Percentiles rank a stretch among this genome's conserved stretches.
phyloP scores from a whole-genome alignment of 1,140 invertebrate species.

The Plectrocnemia conspersa region DNA sequence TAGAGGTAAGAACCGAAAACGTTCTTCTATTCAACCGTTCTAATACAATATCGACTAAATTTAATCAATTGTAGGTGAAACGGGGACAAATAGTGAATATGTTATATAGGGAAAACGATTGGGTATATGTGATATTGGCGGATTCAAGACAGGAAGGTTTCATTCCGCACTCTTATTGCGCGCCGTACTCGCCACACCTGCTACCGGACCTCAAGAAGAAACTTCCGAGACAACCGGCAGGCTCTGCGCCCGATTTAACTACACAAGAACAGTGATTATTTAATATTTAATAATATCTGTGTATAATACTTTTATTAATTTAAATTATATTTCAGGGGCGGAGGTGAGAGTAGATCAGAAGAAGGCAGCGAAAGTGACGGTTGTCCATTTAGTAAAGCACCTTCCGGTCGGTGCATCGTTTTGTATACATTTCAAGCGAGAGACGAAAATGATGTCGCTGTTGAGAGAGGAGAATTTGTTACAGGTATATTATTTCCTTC shows the following conservation, averaged over 20 bases:
- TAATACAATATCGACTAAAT: conserved; percentile 4
- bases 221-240: conserved; percentile 61
- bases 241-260: conserved; percentile 50
- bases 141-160: conserved; percentile 87
- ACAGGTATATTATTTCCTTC: conserved; percentile 50
- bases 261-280: conserved; percentile 49
- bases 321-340: conserved; percentile 36
- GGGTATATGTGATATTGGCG: conserved; percentile 91
- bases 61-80: conserved; percentile 52
- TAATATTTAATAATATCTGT: neutral
- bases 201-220: conserved; percentile 81
- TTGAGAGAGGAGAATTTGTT: conserved; percentile 90
- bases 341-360: conserved; percentile 55
- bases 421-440: conserved; percentile 88
- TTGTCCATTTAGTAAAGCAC: conserved; percentile 88
- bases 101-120: conserved; percentile 91
- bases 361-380: conserved; percentile 50
- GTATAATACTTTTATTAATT: conserved; percentile 21
- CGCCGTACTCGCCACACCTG: conserved; percentile 73
- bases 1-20: conserved; percentile 65
- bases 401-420: conserved; percentile 84
- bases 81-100: conserved; percentile 79
- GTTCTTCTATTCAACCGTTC: conserved; percentile 14
- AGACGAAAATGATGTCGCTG: conserved; percentile 92
- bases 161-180: conserved; percentile 90